Evolutionary conservation across 1,140 invertebrate genomes (phyloP).

Genomic region (Thalassaphorura encarpata): DNA sequence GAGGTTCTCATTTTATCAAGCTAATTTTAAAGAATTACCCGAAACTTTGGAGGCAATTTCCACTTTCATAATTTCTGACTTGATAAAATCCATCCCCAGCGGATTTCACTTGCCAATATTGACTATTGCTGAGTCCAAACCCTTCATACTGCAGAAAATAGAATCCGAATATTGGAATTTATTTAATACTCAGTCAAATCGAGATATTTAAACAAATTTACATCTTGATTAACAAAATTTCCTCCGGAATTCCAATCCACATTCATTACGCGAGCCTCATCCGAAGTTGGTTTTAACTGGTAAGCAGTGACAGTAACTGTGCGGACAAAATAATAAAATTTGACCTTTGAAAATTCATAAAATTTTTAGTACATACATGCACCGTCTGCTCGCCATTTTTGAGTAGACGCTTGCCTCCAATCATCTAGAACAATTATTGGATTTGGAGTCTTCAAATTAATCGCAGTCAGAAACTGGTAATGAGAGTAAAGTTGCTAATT

Average conservation of each 20-base stretch:
- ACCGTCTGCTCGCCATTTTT: slow-evolving; percentile 5
- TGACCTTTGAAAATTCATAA: no score
- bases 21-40: slow-evolving; percentile 1
- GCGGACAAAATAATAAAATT: no score
- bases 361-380: neutral
- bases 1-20: no score
- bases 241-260: neutral
- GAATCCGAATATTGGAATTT: neutral
- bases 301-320: neutral
- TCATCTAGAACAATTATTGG: neutral
- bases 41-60: neutral
- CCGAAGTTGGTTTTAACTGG: slow-evolving; percentile 3
- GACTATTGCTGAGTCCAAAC: neutral
- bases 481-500: neutral
- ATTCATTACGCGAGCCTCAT: neutral
- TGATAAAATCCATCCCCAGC: neutral
- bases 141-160: neutral
- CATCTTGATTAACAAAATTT: neutral
- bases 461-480: neutral
- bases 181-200: neutral
- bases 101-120: neutral
- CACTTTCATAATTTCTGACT: neutral
- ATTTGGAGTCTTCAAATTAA: neutral
- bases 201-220: neutral
- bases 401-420: slow-evolving; percentile 2